Base-by-base conservation (phyloP, 2,797 vertebrate genomes). In the Gymnothorax javanicus region DNA sequence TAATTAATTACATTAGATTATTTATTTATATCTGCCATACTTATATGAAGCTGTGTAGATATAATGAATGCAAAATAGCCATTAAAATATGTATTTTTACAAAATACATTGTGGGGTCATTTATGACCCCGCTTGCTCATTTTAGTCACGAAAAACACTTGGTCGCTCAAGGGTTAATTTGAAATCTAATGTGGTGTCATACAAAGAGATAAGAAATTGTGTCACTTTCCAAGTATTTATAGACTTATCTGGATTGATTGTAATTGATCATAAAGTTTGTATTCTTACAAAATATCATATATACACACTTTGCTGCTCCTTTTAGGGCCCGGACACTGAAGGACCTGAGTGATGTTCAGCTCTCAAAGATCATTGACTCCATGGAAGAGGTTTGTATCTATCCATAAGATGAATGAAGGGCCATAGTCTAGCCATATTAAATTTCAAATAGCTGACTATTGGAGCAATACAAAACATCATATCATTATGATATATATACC, bases 301-400 rank as follows among this genome's bases (percentile, higher is more conserved):
- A 43, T 43, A 43, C 33, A 43, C 64, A 7, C n/a, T n/a, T 69
- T 17, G 25, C 25, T 17, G 20, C 25, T 9, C 4, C 11, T 6
- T 27, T 83, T 90, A 97, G 97, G 77, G 95, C 96, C 85, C 94
- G 64, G 0, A 96, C 95, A 60, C 93, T 97, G 69, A 96, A 95
- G 90, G 94, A 95, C 83, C 93, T 97, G 84, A 95, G 95, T 6
- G 93, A 96, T 25, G 89, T 92, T 27, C 96, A 96, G 90, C 90
- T 97, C 89, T 96, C 95, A 85, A 96, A 95, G 90, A 96, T 97
- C 86, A 95, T 97, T 85, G 97, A 97, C 86, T 96, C 95, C 73
- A 97, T 97, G 95, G 97, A 97, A 85, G 97, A 97, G 95, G 96
- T 97, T 84, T 23, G 94, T 88, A 86, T 33, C 11, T 64, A 50